Evolutionary conservation across 2,797 vertebrate species (phyloP).

Genomic region (Eospalax fontanierii): DNA sequence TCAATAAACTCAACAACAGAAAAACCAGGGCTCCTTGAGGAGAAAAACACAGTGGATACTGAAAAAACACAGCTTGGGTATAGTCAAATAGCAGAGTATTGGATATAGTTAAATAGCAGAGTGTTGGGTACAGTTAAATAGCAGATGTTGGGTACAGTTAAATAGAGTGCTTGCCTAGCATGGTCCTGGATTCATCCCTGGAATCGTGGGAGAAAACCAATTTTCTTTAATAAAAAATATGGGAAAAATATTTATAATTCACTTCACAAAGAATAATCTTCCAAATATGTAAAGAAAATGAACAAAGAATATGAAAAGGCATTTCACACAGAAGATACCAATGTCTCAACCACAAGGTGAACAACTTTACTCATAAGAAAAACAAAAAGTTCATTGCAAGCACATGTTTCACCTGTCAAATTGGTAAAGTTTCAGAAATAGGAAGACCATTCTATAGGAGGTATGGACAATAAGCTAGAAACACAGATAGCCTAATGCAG

Average conservation of each 20-base stretch:
- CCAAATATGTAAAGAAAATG: not conserved
- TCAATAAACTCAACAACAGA: not conserved
- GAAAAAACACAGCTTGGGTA: too few relatives aligned
- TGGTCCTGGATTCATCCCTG: not conserved
- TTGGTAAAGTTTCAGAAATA: slow-evolving; percentile 41
- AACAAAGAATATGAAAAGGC: slow-evolving; percentile 20
- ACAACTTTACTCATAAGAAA: slow-evolving; percentile 7
- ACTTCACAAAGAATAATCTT: not conserved
- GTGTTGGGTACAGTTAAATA: too few relatives aligned
- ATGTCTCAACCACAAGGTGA: not conserved
- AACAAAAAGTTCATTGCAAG: not conserved
- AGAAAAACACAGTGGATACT: too few relatives aligned
- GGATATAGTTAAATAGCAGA: too few relatives aligned
- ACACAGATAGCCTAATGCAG: too few relatives aligned
- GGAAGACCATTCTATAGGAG: not conserved
- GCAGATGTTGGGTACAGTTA: too few relatives aligned
- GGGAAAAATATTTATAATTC: not conserved
- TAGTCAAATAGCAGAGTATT: too few relatives aligned
- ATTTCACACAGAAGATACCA: slow-evolving; percentile 37
- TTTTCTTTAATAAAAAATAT: not conserved
- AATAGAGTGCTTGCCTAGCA: not conserved
- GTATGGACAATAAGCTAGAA: not conserved
- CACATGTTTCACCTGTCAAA: not conserved
- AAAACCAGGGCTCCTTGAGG: not conserved
- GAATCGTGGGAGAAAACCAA: not conserved